Conservation (phyloP, 2,797 vertebrate species). For the Sebastes elongatus region DNA sequence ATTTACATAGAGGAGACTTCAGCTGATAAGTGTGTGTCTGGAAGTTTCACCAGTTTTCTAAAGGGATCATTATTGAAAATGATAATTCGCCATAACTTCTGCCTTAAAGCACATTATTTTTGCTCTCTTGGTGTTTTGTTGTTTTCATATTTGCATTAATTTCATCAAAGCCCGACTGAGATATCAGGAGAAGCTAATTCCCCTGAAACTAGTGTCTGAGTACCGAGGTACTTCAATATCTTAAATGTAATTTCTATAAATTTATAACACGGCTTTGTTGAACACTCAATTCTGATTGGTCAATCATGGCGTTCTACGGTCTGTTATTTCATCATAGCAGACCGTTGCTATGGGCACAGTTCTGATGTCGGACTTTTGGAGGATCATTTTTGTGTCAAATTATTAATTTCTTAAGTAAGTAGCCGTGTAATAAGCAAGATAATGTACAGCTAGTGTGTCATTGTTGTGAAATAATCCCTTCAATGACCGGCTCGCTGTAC, state of each 20-base stretch:
- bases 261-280: not conserved
- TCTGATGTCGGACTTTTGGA: too few relatives aligned
- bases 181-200: not conserved
- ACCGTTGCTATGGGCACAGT: too few relatives aligned
- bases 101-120: slow-evolving; percentile 31
- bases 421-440: too few relatives aligned
- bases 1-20: not conserved
- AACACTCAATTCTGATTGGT: too few relatives aligned
- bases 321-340: too few relatives aligned
- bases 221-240: not conserved
- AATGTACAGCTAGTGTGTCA: too few relatives aligned
- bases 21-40: not conserved
- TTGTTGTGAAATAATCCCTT: too few relatives aligned
- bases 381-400: too few relatives aligned
- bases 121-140: not conserved
- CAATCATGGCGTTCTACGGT: not conserved
- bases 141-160: slow-evolving; percentile 26
- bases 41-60: not conserved
- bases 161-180: not conserved
- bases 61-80: slow-evolving; percentile 25
- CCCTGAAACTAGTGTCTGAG: not conserved
- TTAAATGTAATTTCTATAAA: not conserved
- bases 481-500: too few relatives aligned
- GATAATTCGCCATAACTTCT: not conserved
- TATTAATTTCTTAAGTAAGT: too few relatives aligned